Base-by-base conservation (phyloP, 2,888 invertebrate genomes). In the Drosophila mulleri region DNA sequence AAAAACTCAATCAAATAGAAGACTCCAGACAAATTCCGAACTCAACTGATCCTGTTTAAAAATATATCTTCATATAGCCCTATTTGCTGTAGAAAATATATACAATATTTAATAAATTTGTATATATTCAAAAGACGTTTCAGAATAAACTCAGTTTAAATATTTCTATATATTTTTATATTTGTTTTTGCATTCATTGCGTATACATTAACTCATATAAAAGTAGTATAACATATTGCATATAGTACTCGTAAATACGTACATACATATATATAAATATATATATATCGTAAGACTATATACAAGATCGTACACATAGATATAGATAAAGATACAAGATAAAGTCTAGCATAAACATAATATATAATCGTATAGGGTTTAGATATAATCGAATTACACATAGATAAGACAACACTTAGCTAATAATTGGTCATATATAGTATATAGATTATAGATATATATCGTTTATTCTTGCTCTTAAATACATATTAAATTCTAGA, bases 81-180 rank as follows among this genome's bases (percentile, higher is more conserved):
- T n/a, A n/a, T 37, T 37, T 37, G 14, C 37, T 37, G 0, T 14
- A 14, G 37, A 37, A 37, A 37, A 16, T 37, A 26, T 1, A 37
- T n/a, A n/a, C n/a, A n/a, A n/a, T 35, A 12, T 37, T 39, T 5
- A 39, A 39, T 16, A 39, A 11, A 32, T 32, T 11, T 16, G 3
- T 18, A 12, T 12, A 29, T 6, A 18, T n/a, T n/a, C 1, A 2
- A 48, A 48, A 48, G n/a, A n/a, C 26, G 5, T n/a, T 26, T 11
- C 1, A 11, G 11, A 42, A 18, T 42, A 42, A 85, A 80, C 74
- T 80, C 76, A 48, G 60, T 78, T 78, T 54, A 73, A 50, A 54
- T 56, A 68, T 83, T 58, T 86, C 20, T 39, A 73, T 85, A 85
- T 85, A 85, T 85, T 72, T 82, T 18, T 54, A 74, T 83, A 88